Evolutionary conservation across 2,888 invertebrate species (phyloP).

Genomic region (Aromia moschata): DNA sequence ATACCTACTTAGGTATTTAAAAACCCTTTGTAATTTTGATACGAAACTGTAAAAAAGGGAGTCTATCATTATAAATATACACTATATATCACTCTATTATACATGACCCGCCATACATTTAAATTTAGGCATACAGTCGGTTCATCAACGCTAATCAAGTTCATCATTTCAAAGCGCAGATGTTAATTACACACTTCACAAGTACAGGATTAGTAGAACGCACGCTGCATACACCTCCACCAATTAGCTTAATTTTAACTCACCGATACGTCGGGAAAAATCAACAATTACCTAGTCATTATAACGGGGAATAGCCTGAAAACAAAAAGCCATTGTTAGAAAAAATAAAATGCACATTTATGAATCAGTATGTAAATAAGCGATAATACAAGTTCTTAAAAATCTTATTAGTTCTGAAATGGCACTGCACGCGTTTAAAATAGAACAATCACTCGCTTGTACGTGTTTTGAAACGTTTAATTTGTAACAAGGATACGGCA

Average conservation of each 20-base stretch:
- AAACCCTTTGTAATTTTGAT: too few relatives aligned
- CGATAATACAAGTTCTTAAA: not conserved
- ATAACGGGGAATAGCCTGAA: slow-evolving; percentile 20
- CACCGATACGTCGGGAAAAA: slow-evolving; percentile 10
- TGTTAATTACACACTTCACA: slow-evolving; percentile 3
- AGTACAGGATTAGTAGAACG: not conserved
- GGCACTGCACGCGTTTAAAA: too few relatives aligned
- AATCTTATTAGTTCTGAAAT: too few relatives aligned
- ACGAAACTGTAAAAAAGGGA: too few relatives aligned
- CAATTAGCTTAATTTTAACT: slow-evolving; percentile 12
- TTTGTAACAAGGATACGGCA: not conserved
- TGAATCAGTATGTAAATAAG: not conserved
- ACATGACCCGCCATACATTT: too few relatives aligned
- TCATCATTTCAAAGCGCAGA: slow-evolving; percentile 5
- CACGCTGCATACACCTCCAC: not conserved
- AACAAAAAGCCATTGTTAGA: slow-evolving; percentile 21
- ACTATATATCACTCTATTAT: too few relatives aligned
- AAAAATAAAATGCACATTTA: not conserved
- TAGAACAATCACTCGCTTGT: too few relatives aligned
- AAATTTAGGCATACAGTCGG: not conserved
- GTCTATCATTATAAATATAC: too few relatives aligned
- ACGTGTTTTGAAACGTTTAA: not conserved
- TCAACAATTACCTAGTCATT: slow-evolving; percentile 21
- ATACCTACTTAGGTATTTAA: too few relatives aligned
- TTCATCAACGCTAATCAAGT: not conserved